Percentiles rank a stretch among this genome's conserved stretches.
Conservation (phyloP, 2,113 vertebrate species). For the Carollia perspicillata region DNA sequence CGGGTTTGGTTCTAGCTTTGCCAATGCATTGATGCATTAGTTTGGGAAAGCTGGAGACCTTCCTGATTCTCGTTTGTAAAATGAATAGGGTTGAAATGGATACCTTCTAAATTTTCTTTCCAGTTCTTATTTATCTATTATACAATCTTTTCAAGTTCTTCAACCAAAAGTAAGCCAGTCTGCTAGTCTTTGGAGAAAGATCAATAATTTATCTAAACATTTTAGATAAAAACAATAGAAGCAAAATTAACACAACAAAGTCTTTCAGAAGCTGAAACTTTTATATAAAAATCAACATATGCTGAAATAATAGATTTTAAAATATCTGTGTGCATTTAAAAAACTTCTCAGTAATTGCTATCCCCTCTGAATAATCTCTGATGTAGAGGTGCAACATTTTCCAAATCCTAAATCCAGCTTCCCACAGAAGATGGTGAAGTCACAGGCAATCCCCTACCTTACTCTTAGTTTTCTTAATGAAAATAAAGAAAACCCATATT, state of each 20-base stretch:
- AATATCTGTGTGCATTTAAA: background rate
- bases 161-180: background rate
- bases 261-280: background rate
- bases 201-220: background rate
- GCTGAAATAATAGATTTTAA: background rate
- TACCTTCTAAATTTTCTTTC: background rate
- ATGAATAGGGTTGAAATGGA: background rate
- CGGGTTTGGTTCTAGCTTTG: background rate
- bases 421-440: background rate
- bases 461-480: background rate
- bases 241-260: background rate
- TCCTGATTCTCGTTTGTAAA: background rate
- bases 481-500: background rate
- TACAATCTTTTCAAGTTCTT: background rate
- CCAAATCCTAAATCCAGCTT: background rate
- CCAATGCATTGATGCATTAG: background rate
- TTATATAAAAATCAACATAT: background rate
- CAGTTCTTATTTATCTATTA: background rate
- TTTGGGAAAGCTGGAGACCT: background rate
- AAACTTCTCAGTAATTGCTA: background rate
- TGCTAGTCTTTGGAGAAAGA: conserved; percentile 11
- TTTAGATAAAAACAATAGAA: background rate
- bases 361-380: background rate
- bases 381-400: background rate
- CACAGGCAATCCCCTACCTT: background rate